Percentiles rank a stretch among this genome's conserved stretches.
phyloP scores from a whole-genome alignment of 2,797 vertebrate genomes.

The Acanthurus lineatus region DNA sequence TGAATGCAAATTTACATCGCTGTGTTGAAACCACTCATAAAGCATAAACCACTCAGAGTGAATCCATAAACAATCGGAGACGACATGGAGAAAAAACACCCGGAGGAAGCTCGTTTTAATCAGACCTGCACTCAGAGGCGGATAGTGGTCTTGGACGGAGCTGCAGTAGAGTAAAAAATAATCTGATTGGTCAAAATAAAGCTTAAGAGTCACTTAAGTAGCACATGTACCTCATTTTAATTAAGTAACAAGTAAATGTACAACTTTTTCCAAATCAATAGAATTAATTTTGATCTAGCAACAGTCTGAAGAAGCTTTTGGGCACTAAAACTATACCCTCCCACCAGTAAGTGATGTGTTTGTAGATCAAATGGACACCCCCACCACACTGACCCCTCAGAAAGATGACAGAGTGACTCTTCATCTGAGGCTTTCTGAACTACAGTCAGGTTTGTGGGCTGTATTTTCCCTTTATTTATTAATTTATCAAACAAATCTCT shows the following conservation, averaged over 20 bases:
- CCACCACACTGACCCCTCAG: neutral
- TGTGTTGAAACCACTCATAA: conserved; percentile 35
- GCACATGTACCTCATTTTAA: too few species aligned
- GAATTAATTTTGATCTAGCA: neutral
- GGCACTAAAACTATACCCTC: neutral
- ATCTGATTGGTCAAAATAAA: conserved; percentile 20
- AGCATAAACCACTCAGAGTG: conserved; percentile 35
- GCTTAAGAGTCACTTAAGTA: neutral
- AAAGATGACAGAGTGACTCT: conserved; percentile 47
- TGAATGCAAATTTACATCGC: conserved; percentile 43
- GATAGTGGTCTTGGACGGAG: conserved; percentile 9
- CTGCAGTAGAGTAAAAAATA: neutral
- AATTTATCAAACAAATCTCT: conserved; percentile 5
- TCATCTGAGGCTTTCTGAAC: conserved; percentile 16
- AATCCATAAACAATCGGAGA: conserved; percentile 23
- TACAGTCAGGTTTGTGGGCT: conserved; percentile 24
- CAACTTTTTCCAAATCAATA: neutral
- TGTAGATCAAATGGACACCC: conserved; percentile 44
- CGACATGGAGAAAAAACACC: neutral
- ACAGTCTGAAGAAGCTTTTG: neutral
- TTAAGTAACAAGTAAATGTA: too few species aligned
- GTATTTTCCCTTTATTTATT: conserved; percentile 22
- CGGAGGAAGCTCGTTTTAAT: conserved; percentile 20
- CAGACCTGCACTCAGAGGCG: conserved; percentile 16
- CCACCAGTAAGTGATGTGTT: conserved; percentile 13